phyloP scores from a whole-genome alignment of 2,888 invertebrate genomes.

The Hydropsyche betteni region DNA sequence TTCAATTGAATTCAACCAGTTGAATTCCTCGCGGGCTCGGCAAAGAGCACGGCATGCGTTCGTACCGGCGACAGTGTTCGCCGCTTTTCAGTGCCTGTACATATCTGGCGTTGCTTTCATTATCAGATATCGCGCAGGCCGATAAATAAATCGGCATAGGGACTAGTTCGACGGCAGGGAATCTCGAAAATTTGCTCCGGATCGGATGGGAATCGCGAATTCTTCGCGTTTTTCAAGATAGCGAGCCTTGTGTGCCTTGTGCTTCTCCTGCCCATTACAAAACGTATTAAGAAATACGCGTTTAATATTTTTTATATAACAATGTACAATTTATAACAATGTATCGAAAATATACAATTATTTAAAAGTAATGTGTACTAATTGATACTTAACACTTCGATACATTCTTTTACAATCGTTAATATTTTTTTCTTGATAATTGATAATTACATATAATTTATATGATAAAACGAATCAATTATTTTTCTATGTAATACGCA shows the following conservation, averaged over 20 bases:
- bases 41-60: too few species aligned
- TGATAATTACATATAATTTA: too few species aligned
- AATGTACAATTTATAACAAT: neutral
- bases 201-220: neutral
- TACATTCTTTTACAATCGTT: neutral
- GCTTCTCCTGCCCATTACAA: neutral
- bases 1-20: conserved; percentile 47
- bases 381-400: neutral
- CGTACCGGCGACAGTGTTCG: neutral
- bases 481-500: too few species aligned
- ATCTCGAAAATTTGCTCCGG: conserved; percentile 28
- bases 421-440: too few species aligned
- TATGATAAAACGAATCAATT: too few species aligned
- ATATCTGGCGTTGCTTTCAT: conserved; percentile 37
- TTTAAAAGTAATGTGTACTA: neutral
- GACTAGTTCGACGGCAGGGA: conserved; percentile 11
- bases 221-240: neutral
- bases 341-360: neutral
- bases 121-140: conserved; percentile 37
- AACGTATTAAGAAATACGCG: neutral
- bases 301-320: neutral
- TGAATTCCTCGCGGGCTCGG: conserved; percentile 36
- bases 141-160: conserved; percentile 10
- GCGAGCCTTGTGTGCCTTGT: neutral
- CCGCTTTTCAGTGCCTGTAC: neutral